phyloP scores from a whole-genome alignment of 2,797 vertebrate species.

The Limosa lapponica region DNA sequence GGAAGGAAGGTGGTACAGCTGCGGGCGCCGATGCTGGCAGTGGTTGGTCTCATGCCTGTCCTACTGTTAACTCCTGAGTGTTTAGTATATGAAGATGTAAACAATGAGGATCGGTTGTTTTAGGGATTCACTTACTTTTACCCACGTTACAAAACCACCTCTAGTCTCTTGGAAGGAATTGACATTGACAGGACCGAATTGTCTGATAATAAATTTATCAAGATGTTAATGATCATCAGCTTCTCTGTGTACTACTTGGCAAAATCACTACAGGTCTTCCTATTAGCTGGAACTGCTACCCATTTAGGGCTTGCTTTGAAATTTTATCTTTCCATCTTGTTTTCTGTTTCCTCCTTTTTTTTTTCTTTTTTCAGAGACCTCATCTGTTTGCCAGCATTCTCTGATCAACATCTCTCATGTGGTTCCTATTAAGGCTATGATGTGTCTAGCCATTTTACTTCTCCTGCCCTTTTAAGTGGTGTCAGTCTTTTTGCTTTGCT shows the following conservation, averaged over 20 bases:
- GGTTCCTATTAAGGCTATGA: slow-evolving; percentile 72
- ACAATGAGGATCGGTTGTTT: neutral
- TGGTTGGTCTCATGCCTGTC: neutral
- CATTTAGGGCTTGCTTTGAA: slow-evolving; percentile 76
- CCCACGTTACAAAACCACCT: neutral
- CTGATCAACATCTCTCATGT: slow-evolving; percentile 65
- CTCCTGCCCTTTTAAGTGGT: slow-evolving; percentile 62
- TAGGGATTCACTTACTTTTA: neutral
- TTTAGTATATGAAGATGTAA: neutral
- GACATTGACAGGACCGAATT: slow-evolving; percentile 34
- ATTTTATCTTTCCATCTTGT: slow-evolving; percentile 82
- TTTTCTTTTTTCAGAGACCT: slow-evolving; percentile 33
- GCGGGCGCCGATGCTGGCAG: rapidly evolving
- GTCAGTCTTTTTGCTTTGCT: slow-evolving; percentile 67
- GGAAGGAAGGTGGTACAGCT: rapidly evolving
- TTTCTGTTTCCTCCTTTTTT: slow-evolving; percentile 75
- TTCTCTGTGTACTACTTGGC: slow-evolving; percentile 5
- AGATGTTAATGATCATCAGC: slow-evolving; percentile 67
- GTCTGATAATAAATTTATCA: slow-evolving; percentile 67
- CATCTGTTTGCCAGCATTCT: slow-evolving; percentile 74
- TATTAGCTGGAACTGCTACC: slow-evolving; percentile 58
- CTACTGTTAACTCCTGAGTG: neutral
- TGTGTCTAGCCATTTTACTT: slow-evolving; percentile 56
- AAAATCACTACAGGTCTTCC: slow-evolving; percentile 45
- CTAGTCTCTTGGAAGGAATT: slow-evolving; percentile 6